Base-by-base conservation (phyloP, 2,797 vertebrate genomes). In the Adelosebastes latens region DNA sequence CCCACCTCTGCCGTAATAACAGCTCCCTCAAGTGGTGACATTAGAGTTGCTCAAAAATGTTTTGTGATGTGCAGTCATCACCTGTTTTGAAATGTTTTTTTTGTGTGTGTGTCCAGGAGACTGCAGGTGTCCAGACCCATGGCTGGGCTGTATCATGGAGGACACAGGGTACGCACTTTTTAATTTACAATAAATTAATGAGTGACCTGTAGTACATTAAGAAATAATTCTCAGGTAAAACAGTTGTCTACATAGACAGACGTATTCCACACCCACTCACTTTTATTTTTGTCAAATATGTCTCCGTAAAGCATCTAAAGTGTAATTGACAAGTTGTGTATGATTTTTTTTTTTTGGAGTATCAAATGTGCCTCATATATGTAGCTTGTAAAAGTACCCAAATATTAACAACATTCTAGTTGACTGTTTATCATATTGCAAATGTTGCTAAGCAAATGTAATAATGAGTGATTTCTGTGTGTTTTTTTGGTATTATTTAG, bases 71-170 rank as follows among this genome's bases (percentile, higher is more conserved):
- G 20, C 25, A 16, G 18, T 67, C 4, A 6, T 65, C 10, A 18
- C 1, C 22, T 24, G 14, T 49, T 9, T 4, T 82, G 8, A 36
- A n/a, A 20, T 53, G 56, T 58, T 42, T 65, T 82, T 83, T 36
- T 5, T 82, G 18, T 79, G 9, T 79, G 36, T 82, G 42, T 75
- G 22, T 75, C 4, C 79, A 98, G 97, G 96, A 63, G 97, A 97
- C 78, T 98, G 97, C 92, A 95, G 96, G 65, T 98, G 97, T 93
- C 97, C 97, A 0, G 97, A 99, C 68, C 87, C 91, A 0, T 99
- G 98, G 97, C 94, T 97, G 80, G 97, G 98, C 36, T 99, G 98
- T 22, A 98, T 98, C 92, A 98, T 98, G 97, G 97, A 98, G 86
- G 97, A 99, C 85, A 98, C 97, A 1, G 97, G 97, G 97, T 99